These are phyloP conservation scores for Lepilemur ruficaudatus DNA, from an alignment of 2,797 vertebrate species.

Conservation along the genomic window DNA sequence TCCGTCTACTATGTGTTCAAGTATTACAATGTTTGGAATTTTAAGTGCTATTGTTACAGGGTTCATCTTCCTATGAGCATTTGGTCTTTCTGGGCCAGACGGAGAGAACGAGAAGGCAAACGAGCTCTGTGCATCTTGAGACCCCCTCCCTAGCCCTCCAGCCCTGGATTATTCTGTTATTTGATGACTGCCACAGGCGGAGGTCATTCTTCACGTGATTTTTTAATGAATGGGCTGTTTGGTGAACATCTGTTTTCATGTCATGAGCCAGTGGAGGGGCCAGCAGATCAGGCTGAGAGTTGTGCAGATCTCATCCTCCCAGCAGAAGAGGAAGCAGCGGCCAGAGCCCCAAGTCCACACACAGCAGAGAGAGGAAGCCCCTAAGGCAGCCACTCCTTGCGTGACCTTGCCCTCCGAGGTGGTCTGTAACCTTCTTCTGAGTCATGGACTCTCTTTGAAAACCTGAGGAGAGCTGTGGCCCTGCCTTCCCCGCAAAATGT, in stretches of 20 bases:
- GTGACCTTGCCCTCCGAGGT: not conserved
- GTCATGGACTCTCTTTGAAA: not conserved
- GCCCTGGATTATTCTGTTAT: not conserved
- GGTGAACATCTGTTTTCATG: not conserved
- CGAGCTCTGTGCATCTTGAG: not conserved
- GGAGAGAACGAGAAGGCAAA: conserved; percentile 28
- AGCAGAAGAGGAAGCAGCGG: not conserved
- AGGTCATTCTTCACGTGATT: not conserved
- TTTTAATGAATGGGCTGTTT: not conserved
- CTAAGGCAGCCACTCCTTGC: not conserved
- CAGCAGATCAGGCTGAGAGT: not conserved
- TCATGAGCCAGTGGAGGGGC: not conserved
- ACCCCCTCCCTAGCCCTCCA: not conserved
- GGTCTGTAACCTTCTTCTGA: not conserved
- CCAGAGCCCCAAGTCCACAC: not conserved
- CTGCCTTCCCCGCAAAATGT: not conserved
- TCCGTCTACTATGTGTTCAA: not conserved
- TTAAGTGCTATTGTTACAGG: not conserved
- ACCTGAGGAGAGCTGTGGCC: no score
- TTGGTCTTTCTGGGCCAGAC: not conserved
- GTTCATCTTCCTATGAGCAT: not conserved
- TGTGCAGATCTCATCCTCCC: no score
- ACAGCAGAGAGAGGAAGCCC: not conserved
- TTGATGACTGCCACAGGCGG: not conserved
- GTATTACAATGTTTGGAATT: not conserved